Evolutionary conservation across 2,888 invertebrate species (phyloP), one percentile per base, ranked within the genome.

Genomic region (Xanthia togata): DNA sequence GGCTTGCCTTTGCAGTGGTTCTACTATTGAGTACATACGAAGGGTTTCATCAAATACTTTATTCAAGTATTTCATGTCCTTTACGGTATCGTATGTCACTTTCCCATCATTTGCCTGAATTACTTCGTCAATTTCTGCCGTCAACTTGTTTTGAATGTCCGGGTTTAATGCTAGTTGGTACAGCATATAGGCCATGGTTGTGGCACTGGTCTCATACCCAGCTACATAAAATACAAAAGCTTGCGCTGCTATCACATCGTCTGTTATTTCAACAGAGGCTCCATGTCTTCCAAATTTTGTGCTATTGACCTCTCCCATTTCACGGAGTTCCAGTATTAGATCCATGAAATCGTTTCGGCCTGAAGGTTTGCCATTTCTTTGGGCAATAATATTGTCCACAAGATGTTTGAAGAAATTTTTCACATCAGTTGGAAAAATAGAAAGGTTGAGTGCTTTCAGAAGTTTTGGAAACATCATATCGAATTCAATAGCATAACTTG

Each of bases 151-250:
- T 87, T 96, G 96, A 0, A 96, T 82, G 1, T 94, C 89, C 23
- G 90, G 93, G 82, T 96, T 91, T 5, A 87, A 55, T 14, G 84
- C 83, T 35, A 84, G 55, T 26, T 83, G 71, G 59, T 84, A 86
- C 23, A 84, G n/a, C 62, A 93, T 80, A 65, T 92, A 95, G 0
- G 93, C 79, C 82, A 96, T 90, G 0, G 95, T 93, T 0, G 94
- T 93, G 0, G 96, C 93, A 60, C 93, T 94, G 1, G 96, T 96
- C 82, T 96, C 96, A 81, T 94, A 96, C 0, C 96, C 96, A 14
- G 93, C 97, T 3, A 91, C 89, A 76, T 95, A 96, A 84, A 96
- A 96, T 26, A 95, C 89, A 82, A 95, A 94, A 3, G 93, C 93
- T 84, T 96, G 95, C 0, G 95, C 94, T 2, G 92, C 91, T 35